Conservation (phyloP, 2,113 vertebrate genomes). For the Limanda limanda region DNA sequence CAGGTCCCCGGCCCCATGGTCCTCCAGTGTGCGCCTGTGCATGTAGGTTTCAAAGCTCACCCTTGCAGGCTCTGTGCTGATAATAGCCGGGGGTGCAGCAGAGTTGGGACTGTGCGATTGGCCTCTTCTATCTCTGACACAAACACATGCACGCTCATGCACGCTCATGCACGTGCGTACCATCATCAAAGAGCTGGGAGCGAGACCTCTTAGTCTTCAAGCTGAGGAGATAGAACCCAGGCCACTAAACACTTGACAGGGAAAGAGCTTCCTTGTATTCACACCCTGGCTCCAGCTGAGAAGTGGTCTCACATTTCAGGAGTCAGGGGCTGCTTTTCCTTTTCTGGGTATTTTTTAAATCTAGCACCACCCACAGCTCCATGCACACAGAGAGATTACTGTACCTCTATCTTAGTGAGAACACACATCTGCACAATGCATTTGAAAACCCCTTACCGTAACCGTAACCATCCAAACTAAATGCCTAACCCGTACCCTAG, state of each 20-base stretch:
- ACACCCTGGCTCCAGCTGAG: slow-evolving; percentile 30
- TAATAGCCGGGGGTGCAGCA: slow-evolving; percentile 36
- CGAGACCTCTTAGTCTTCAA: slow-evolving; percentile 19
- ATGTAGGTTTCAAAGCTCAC: slow-evolving; percentile 44
- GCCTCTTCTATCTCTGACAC: not conserved
- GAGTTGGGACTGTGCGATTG: slow-evolving; percentile 1
- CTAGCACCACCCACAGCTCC: slow-evolving; percentile 12
- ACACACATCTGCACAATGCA: no score
- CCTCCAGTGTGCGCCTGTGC: slow-evolving; percentile 30
- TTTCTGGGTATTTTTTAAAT: slow-evolving; percentile 27
- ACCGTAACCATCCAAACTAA: no score
- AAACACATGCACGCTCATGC: slow-evolving; percentile 4
- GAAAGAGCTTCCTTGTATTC: slow-evolving; percentile 45
- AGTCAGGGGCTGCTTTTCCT: not conserved
- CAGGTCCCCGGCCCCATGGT: slow-evolving; percentile 49
- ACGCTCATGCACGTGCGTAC: slow-evolving; percentile 6
- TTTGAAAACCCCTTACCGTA: no score
- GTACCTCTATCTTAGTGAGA: no score
- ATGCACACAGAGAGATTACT: not conserved
- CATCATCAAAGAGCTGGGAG: slow-evolving; percentile 44
- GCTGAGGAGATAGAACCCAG: slow-evolving; percentile 45
- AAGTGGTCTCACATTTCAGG: slow-evolving; percentile 7
- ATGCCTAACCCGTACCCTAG: no score
- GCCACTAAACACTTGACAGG: slow-evolving; percentile 49
- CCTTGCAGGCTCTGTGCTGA: slow-evolving; percentile 34